Conservation (phyloP, 2,113 vertebrate genomes). For the human region DNA sequence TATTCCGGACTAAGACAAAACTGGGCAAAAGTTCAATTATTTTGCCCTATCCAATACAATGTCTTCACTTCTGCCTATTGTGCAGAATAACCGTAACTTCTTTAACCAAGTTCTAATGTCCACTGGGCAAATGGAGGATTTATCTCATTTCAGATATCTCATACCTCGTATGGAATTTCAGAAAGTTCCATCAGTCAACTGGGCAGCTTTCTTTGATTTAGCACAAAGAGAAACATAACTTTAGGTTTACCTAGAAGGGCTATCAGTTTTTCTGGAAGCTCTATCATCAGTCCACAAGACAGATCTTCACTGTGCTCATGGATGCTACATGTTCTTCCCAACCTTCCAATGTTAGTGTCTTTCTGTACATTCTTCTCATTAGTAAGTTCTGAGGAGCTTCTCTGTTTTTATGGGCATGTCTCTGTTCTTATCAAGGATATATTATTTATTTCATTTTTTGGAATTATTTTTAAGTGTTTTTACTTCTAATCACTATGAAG, state of each 20-base stretch:
- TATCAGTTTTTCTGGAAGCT: neutral
- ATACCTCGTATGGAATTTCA: neutral
- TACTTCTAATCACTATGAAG: neutral
- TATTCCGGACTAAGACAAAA: neutral
- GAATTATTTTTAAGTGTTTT: neutral
- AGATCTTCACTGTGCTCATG: neutral
- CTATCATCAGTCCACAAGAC: neutral
- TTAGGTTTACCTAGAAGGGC: neutral
- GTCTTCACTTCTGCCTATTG: neutral
- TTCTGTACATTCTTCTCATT: neutral
- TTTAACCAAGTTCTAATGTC: neutral
- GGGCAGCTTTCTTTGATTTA: neutral
- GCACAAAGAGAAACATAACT: neutral
- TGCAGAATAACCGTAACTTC: neutral
- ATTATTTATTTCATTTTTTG: neutral
- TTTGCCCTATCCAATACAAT: neutral
- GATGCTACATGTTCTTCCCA: fast-evolving
- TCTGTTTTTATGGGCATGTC: neutral
- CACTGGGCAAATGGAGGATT: neutral
- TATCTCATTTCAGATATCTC: no score
- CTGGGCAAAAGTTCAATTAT: neutral
- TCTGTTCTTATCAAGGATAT: neutral
- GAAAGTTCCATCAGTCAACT: neutral
- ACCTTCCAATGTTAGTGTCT: neutral
- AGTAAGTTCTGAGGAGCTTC: neutral